phyloP scores from a whole-genome alignment of 2,888 invertebrate species.

The Podabrus alpinus region DNA sequence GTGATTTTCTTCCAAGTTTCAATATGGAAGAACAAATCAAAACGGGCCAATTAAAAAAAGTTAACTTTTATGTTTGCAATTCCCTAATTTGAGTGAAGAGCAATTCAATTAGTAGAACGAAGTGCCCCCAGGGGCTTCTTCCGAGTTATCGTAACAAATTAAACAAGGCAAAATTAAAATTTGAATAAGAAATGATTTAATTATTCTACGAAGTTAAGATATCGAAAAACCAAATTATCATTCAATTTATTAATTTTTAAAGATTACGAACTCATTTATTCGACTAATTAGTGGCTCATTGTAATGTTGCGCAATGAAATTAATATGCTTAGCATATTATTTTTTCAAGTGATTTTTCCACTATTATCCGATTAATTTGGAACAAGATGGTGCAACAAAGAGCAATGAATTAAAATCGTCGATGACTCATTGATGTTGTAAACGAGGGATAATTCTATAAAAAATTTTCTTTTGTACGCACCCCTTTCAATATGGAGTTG shows the following conservation, averaged over 20 bases:
- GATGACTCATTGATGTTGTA: slow-evolving; percentile 28
- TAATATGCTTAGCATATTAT: neutral
- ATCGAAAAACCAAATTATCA: neutral
- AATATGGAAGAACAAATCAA: neutral
- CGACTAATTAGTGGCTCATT: neutral
- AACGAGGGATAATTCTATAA: slow-evolving; percentile 27
- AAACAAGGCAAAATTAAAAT: neutral
- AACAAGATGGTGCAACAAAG: slow-evolving; percentile 11
- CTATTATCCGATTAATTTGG: slow-evolving; percentile 24
- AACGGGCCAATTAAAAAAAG: neutral
- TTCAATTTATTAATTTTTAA: neutral
- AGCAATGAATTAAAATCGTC: slow-evolving; percentile 18
- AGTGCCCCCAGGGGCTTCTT: neutral
- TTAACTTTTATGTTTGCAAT: neutral
- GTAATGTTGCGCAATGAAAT: neutral
- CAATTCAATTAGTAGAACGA: neutral
- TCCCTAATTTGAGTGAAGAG: neutral
- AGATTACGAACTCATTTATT: neutral
- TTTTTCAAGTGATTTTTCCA: slow-evolving; percentile 19
- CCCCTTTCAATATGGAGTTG: neutral
- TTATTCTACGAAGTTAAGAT: neutral
- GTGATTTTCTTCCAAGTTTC: too few species aligned
- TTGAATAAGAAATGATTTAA: neutral
- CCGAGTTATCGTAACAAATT: neutral
- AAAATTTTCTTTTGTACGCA: neutral